These are phyloP conservation scores for Illadopsis cleaveri DNA, from an alignment of 2,113 vertebrate species.

Conservation along the genomic window DNA sequence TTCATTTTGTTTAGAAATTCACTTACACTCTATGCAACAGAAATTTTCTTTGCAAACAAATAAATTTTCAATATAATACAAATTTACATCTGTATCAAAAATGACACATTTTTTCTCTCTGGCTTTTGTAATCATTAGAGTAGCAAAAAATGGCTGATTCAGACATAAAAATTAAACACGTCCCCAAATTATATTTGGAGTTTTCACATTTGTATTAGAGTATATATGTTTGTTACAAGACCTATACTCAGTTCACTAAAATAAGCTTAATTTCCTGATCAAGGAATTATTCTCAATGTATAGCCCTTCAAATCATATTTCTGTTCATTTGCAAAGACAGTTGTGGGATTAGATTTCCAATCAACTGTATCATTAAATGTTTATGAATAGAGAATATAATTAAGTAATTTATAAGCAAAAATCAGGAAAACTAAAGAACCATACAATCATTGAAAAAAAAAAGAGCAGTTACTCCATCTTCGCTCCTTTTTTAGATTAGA, in stretches of 20 bases:
- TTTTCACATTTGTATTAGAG: not conserved
- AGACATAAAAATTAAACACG: not conserved
- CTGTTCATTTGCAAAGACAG: not conserved
- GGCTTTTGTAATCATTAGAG: not conserved
- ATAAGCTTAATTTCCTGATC: not conserved
- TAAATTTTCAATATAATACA: not conserved
- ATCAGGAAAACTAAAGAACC: not conserved
- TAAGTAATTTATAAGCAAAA: conserved; percentile 42
- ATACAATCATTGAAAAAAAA: not conserved
- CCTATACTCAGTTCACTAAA: not conserved
- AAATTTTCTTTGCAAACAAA: not conserved
- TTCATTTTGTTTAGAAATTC: not conserved
- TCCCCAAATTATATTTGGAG: not conserved
- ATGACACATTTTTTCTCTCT: not conserved
- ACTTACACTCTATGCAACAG: not conserved
- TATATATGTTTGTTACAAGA: not conserved
- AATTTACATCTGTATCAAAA: not conserved
- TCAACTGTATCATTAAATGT: not conserved
- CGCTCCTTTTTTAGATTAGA: not conserved
- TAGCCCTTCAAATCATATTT: not conserved
- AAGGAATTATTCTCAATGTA: not conserved
- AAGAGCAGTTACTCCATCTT: conserved; percentile 2
- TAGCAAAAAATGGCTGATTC: not conserved
- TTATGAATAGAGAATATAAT: conserved; percentile 13
- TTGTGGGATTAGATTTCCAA: conserved; percentile 13